These are phyloP conservation scores for Otis tarda DNA, from an alignment of 2,113 vertebrate species.

Conservation along the genomic window DNA sequence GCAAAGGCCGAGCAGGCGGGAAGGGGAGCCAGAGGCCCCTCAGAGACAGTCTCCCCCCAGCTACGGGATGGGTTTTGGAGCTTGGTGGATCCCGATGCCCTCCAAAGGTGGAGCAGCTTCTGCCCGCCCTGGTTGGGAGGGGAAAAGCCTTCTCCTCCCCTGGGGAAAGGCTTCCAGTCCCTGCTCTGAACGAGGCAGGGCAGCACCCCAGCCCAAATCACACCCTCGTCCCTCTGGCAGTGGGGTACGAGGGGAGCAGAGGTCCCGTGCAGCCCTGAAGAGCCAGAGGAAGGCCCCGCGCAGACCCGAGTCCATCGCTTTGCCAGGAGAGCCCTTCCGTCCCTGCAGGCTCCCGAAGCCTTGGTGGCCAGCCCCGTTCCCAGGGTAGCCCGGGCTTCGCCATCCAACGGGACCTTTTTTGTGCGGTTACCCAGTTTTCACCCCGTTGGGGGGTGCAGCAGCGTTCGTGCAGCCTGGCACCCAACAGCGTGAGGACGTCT, in stretches of 20 bases:
- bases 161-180: background rate
- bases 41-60: too few species aligned
- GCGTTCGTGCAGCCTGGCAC: rapidly evolving
- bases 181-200: background rate
- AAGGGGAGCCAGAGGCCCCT: background rate
- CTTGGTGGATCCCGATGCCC: background rate
- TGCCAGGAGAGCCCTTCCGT: too few species aligned
- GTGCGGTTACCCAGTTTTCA: rapidly evolving
- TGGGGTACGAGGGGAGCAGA: background rate
- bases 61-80: background rate
- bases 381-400: background rate
- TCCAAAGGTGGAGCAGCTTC: background rate
- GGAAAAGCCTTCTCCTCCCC: background rate
- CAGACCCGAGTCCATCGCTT: background rate
- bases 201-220: background rate
- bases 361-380: background rate
- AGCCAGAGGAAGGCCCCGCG: background rate
- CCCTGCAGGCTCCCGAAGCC: background rate
- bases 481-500: background rate
- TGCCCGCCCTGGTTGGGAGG: too few species aligned
- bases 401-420: background rate
- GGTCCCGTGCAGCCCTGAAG: background rate
- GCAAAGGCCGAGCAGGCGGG: background rate
- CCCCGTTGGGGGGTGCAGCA: background rate
- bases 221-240: rapidly evolving